Evolutionary conservation across 2,888 invertebrate genomes (phyloP).

Genomic region (Eudemis profundana): DNA sequence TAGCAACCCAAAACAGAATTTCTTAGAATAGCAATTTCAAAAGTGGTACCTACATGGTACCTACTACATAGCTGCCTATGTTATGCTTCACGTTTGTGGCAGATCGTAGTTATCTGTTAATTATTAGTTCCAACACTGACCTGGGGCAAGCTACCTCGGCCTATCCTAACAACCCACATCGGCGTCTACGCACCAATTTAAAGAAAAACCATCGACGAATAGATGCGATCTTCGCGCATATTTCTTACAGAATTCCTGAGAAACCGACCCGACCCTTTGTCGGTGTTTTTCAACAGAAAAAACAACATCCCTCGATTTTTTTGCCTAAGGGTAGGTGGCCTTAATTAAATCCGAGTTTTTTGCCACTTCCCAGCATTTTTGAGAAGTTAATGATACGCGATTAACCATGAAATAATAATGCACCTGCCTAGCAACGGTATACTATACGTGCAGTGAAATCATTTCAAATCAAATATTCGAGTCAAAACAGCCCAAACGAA

Average conservation of each 20-base stretch:
- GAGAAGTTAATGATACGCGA: conserved; percentile 30
- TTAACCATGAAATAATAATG: conserved; percentile 25
- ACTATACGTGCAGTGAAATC: conserved; percentile 19
- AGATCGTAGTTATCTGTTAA: conserved; percentile 17
- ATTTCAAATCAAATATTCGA: not conserved
- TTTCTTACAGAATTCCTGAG: conserved; percentile 29
- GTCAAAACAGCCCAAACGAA: not conserved
- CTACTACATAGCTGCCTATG: not conserved
- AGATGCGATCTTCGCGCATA: conserved; percentile 54
- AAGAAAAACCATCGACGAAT: conserved; percentile 25
- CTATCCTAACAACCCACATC: conserved; percentile 34
- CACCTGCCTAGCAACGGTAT: conserved; percentile 33
- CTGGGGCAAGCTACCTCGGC: conserved; percentile 9
- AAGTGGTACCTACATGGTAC: not conserved
- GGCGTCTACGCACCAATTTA: conserved; percentile 18
- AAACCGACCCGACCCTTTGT: conserved; percentile 63
- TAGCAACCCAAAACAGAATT: not conserved
- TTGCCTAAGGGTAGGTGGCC: conserved; percentile 69
- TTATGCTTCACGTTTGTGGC: not conserved
- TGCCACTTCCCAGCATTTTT: conserved; percentile 31
- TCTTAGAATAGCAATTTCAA: not conserved
- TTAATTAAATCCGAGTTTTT: conserved; percentile 72
- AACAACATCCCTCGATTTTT: conserved; percentile 75
- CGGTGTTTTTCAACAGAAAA: conserved; percentile 75
- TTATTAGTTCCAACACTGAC: conserved; percentile 34